phyloP scores from a whole-genome alignment of 2,888 invertebrate genomes.

The Crioceris asparagi region DNA sequence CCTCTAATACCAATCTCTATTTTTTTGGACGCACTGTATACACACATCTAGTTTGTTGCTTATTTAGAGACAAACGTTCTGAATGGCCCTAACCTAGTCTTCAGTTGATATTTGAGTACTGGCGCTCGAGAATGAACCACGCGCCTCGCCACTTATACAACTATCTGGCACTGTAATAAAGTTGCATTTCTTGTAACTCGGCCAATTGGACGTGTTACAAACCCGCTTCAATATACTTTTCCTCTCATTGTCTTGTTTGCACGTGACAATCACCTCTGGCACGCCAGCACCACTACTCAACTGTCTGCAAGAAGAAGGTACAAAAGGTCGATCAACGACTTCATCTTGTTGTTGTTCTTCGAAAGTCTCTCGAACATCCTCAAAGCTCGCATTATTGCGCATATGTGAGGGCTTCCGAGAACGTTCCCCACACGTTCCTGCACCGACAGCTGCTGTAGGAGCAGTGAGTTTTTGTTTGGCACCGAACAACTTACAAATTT shows the following conservation, averaged over 20 bases:
- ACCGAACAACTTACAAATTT: conserved; percentile 43
- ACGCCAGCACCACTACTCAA: conserved; percentile 14
- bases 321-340: no score
- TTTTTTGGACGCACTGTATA: no score
- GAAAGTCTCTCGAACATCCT: conserved; percentile 14
- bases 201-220: conserved; percentile 31
- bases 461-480: conserved; percentile 11
- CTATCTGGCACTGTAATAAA: conserved; percentile 36
- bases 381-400: conserved; percentile 16
- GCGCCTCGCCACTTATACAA: conserved; percentile 32
- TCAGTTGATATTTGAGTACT: conserved; percentile 37
- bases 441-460: no score
- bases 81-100: conserved; percentile 20
- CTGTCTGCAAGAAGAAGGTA: conserved; percentile 19
- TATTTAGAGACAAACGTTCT: no score
- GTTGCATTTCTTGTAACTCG: conserved; percentile 32
- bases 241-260: conserved; percentile 29
- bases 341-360: conserved; percentile 13
- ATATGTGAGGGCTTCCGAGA: conserved; percentile 4
- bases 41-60: no score
- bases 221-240: conserved; percentile 36
- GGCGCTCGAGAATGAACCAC: conserved; percentile 37
- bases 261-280: conserved; percentile 33
- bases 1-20: no score
- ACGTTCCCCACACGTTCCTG: conserved; percentile 10